Conservation (phyloP, 2,113 vertebrate species). For the Syrmaticus mikado region DNA sequence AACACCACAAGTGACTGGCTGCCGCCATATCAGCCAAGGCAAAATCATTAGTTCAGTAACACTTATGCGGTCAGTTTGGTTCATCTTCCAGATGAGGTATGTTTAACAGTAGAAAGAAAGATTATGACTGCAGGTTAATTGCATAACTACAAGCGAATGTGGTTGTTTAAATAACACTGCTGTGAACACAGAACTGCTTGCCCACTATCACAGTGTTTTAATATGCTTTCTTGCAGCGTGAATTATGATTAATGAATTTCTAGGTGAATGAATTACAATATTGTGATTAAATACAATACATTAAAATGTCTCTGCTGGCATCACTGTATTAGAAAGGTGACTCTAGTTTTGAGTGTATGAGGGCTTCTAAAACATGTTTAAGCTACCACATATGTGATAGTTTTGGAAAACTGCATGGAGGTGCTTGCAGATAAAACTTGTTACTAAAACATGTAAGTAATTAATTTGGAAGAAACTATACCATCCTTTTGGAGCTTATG, state of each 20-base stretch:
- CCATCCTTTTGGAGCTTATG: background rate
- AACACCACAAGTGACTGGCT: background rate
- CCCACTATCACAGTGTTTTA: background rate
- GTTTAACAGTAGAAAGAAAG: constrained; percentile 9
- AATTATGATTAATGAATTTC: constrained; percentile 64
- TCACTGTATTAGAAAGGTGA: background rate
- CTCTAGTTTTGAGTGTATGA: background rate
- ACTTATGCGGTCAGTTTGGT: constrained; percentile 29
- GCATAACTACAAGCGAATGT: background rate
- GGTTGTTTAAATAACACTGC: background rate
- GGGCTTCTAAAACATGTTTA: background rate
- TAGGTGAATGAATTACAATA: constrained; percentile 50
- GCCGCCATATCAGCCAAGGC: background rate
- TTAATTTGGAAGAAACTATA: background rate
- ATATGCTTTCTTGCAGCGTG: constrained; percentile 9
- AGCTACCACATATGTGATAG: background rate
- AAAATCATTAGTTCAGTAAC: constrained; percentile 19
- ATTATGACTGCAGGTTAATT: constrained; percentile 34
- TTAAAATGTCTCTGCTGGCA: constrained; percentile 19
- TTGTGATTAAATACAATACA: constrained; percentile 36
- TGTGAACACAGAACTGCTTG: background rate
- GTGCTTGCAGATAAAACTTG: background rate
- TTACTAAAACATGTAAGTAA: background rate
- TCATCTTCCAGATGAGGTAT: background rate
- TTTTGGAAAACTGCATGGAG: background rate